phyloP scores from a whole-genome alignment of 2,888 invertebrate species.

The Panzeria rudis region DNA sequence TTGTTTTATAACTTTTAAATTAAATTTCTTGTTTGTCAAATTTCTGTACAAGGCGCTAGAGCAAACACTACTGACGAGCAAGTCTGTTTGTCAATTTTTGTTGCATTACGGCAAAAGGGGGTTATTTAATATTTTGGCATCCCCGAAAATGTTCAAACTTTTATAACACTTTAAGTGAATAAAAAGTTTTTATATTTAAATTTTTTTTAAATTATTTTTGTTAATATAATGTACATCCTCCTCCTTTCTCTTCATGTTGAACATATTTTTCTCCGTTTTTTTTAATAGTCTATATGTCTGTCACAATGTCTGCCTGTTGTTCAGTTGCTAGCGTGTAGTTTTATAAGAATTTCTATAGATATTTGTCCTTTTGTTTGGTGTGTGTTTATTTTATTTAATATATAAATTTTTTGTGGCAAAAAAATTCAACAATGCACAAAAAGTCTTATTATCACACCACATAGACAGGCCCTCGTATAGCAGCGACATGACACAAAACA shows the following conservation, averaged over 20 bases:
- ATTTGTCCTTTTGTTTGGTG: constrained; percentile 16
- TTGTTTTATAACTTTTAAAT: constrained; percentile 64
- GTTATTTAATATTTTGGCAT: constrained; percentile 9
- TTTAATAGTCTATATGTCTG: neutral
- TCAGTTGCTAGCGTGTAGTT: neutral
- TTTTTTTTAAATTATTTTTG: too few species aligned
- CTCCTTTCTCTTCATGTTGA: constrained; percentile 3
- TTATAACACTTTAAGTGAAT: constrained; percentile 44
- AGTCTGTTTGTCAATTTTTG: neutral
- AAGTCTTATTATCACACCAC: constrained; percentile 17
- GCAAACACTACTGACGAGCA: neutral
- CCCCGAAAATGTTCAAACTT: constrained; percentile 36
- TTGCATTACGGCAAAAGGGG: neutral
- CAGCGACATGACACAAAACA: constrained; percentile 37
- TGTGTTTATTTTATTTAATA: neutral
- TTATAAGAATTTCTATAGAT: constrained; percentile 35
- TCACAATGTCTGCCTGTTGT: constrained; percentile 8
- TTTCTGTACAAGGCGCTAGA: constrained; percentile 3
- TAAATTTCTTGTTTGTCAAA: constrained; percentile 58
- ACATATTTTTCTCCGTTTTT: constrained; percentile 4
- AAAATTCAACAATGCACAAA: neutral
- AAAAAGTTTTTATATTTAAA: neutral
- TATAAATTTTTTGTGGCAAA: neutral
- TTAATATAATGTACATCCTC: neutral
- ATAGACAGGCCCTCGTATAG: constrained; percentile 25